Evolutionary conservation across 2,888 invertebrate species (phyloP), one percentile per base, ranked within the genome.

Genomic region (Polietes domitor): DNA sequence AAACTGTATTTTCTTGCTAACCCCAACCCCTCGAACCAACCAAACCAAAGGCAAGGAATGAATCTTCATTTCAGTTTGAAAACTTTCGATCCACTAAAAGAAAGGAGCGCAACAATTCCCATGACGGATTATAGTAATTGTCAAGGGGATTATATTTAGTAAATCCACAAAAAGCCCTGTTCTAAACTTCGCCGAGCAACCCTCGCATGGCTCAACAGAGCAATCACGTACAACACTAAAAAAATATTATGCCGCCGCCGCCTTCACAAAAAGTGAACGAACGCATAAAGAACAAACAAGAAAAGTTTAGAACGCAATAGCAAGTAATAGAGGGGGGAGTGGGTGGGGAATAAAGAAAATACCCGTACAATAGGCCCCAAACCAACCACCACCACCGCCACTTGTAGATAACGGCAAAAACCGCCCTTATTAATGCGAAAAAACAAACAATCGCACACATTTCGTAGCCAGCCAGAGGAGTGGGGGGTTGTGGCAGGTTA

Each of bases 351-450:
- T 43, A 17, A 9, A 10, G 37, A 65, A 65, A 65, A 12, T 19
- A 17, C 10, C 37, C 65, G n/a, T 61, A 37, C 37, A 37, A 37
- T n/a, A n/a, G n/a, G n/a, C n/a, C n/a, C n/a, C n/a, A n/a, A 3
- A 37, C n/a, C 1, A 28, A 28, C 61, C 28, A 28, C 15, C 70
- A 71, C 37, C 76, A 79, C 80, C 74, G 75, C 80, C 81, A 84
- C 76, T 84, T 84, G 78, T 76, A 78, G 72, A 80, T 55, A 65
- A 24, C 21, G 43, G 37, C 15, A 17, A 58, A 75, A 80, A 75
- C 75, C 74, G 47, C 83, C 83, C 83, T 84, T 81, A 80, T 41
- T 77, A 28, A 65, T n/a, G 37, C 68, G n/a, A 24, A 68, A 68
- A 37, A 37, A n/a, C 19, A 24, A 47, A 76, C 55, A 61, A 43